Evolutionary conservation across 2,113 vertebrate genomes (phyloP), one percentile per base, ranked within the genome.

Genomic region (Passerina amoena): DNA sequence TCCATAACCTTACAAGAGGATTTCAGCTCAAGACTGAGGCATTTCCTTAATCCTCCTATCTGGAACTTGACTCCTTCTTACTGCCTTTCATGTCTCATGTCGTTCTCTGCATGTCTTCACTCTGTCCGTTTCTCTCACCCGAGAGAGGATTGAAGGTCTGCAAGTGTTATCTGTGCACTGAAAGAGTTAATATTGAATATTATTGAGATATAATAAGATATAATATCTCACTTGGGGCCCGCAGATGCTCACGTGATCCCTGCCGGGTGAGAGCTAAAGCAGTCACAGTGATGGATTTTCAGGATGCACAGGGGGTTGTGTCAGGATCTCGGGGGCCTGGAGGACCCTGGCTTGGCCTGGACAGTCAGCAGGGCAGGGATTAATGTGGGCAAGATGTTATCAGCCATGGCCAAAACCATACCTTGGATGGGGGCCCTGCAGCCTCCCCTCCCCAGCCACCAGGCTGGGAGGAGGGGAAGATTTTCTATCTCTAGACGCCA

Each of bases 221-320:
- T 38, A 10, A 38, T 38, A 38, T 27, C 24, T 60, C 24, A 27
- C 35, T 12, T 17, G 25, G 35, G 24, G 16, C 35, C 24, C 27
- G 35, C 15, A 37, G 35, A 27, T 25, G 10, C 4, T 17, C 7
- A 5, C 1, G 0, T 60, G 57, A 37, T 37, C n/a, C n/a, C 23
- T 12, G 35, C 57, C 4, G 3, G 6, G 33, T 22, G 33, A 17
- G 3, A 8, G n/a, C 35, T 1, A 1, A 37, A 60, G 57, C 57
- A 27, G 5, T 18, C 15, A 11, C 5, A 0, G 23, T 18, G 35
- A 37, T 37, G 35, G 16, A 27, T 60, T 60, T 59, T 60, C 57
- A 27, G 35, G 57, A 10, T 7, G 10, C 23, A 12, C n/a, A 25
- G 57, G 35, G 7, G 57, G 23, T 5, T 25, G 23, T 37, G 57